Evolutionary conservation across 2,888 invertebrate species (phyloP).

Genomic region (Drosophila nr. medialis): DNA sequence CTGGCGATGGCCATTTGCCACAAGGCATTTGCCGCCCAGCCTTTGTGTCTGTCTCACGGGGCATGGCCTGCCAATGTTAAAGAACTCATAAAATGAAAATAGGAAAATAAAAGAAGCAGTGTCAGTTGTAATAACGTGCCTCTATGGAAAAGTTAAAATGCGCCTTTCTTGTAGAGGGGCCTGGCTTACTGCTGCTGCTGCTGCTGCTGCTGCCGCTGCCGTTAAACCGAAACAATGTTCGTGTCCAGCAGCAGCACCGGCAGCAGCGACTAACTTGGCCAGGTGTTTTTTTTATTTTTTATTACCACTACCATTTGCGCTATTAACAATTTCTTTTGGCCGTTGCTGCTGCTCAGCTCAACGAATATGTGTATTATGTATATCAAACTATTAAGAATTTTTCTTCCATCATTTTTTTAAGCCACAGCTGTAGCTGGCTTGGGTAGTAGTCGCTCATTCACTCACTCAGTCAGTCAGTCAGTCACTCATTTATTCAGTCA

Average conservation of each 20-base stretch:
- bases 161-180: slow-evolving; percentile 35
- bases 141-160: slow-evolving; percentile 36
- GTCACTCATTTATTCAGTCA: background rate
- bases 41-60: slow-evolving; percentile 48
- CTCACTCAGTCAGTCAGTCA: background rate
- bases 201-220: slow-evolving; percentile 28
- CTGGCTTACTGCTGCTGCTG: slow-evolving; percentile 25
- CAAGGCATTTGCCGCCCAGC: slow-evolving; percentile 59
- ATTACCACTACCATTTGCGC: slow-evolving; percentile 64
- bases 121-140: slow-evolving; percentile 37
- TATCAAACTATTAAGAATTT: slow-evolving; percentile 65
- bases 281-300: slow-evolving; percentile 70
- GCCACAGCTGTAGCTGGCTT: slow-evolving; percentile 18
- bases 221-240: slow-evolving; percentile 66
- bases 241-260: slow-evolving; percentile 44
- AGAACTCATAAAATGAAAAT: slow-evolving; percentile 61
- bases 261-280: slow-evolving; percentile 60
- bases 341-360: slow-evolving; percentile 13
- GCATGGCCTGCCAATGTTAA: slow-evolving; percentile 64
- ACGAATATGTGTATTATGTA: slow-evolving; percentile 30
- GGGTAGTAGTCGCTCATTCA: background rate
- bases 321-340: slow-evolving; percentile 79
- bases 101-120: slow-evolving; percentile 35
- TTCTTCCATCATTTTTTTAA: slow-evolving; percentile 17
- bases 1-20: slow-evolving; percentile 58